Evolutionary conservation across 2,888 invertebrate species (phyloP), one percentile per base, ranked within the genome.

Genomic region (Hipparchia sbordonii): DNA sequence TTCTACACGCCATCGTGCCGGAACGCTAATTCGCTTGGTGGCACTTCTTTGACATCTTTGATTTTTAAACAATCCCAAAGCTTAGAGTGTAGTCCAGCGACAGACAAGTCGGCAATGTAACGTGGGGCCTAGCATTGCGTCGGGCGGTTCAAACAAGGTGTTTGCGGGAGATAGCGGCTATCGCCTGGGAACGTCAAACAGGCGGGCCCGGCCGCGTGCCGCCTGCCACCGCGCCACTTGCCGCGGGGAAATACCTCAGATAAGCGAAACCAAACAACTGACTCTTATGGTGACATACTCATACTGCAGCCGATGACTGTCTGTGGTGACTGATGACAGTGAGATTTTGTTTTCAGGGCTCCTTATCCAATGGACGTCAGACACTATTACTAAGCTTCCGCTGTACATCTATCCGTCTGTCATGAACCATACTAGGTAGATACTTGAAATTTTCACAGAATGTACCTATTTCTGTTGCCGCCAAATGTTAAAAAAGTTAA

Each of bases 141-240:
- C 89, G 92, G 91, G 86, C 83, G 90, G 84, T 84, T 91, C 89
- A 92, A 93, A 92, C 90, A 91, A 87, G 87, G 89, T 93, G 93
- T 93, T 93, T 93, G 93, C 88, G 78, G 83, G 88, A 93, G 93
- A 93, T 93, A 93, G 88, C 86, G 79, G 87, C 82, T 92, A 93
- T 93, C 92, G 90, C 93, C 92, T 93, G 93, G 89, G 93, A 93
- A 93, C 90, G 80, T 85, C 89, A 93, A 93, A 93, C 90, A 93
- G 89, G 87, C 89, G 88, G 82, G 89, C 81, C 87, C 78, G 83
- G 90, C 89, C 90, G 88, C 89, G 61, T 82, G 88, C 86, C 86
- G 84, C 84, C 77, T 60, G 87, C 85, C 87, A 83, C 84, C 79
- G 81, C 79, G 80, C 77, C 81, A 82, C 86, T 91, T 88, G 85